Evolutionary conservation across 2,113 vertebrate species (phyloP).

Genomic region (Apodemus speciosus): DNA sequence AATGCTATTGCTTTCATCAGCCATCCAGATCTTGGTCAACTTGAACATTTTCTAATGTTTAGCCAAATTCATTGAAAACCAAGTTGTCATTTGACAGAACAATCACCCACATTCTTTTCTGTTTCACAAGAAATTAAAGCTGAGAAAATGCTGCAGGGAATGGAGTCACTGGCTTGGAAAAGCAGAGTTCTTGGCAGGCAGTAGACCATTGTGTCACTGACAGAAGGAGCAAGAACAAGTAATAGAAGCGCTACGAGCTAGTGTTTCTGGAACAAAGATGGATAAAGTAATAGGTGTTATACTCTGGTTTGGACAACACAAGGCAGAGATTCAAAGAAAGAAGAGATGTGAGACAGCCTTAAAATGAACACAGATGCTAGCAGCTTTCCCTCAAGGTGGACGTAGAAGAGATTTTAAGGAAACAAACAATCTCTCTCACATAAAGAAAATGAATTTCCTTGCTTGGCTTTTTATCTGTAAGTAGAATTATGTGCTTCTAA

Average conservation of each 20-base stretch:
- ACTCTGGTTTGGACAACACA: slow-evolving; percentile 45
- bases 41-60: not conserved
- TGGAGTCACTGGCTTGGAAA: slow-evolving; percentile 58
- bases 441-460: slow-evolving; percentile 44
- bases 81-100: slow-evolving; percentile 12
- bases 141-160: slow-evolving; percentile 63
- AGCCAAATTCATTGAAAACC: slow-evolving; percentile 12
- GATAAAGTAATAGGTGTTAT: slow-evolving; percentile 55
- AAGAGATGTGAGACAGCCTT: slow-evolving; percentile 3
- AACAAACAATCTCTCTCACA: slow-evolving; percentile 38
- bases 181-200: slow-evolving; percentile 64
- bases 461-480: slow-evolving; percentile 31
- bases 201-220: slow-evolving; percentile 50
- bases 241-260: slow-evolving; percentile 32
- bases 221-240: slow-evolving; percentile 68
- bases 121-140: slow-evolving; percentile 65
- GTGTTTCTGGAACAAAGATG: slow-evolving; percentile 75
- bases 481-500: slow-evolving; percentile 44
- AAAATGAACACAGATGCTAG: slow-evolving; percentile 22
- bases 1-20: not conserved
- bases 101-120: slow-evolving; percentile 16
- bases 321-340: slow-evolving; percentile 40
- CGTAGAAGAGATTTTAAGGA: slow-evolving; percentile 28
- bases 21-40: too few relatives aligned
- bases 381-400: not conserved